Evolutionary conservation across 2,797 vertebrate species (phyloP).

Genomic region (Muraenolepis orangiensis): DNA sequence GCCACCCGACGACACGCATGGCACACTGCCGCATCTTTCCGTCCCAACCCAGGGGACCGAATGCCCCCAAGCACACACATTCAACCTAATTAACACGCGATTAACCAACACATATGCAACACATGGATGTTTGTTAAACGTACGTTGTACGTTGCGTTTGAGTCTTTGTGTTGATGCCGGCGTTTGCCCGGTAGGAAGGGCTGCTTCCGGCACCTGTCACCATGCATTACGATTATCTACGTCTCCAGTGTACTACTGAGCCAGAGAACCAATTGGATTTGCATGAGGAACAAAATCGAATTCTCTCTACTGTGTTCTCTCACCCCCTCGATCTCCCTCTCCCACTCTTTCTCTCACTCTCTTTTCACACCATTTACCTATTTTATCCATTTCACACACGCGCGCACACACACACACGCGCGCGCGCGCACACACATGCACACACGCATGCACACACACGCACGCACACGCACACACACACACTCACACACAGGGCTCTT

Average conservation of each 20-base stretch:
- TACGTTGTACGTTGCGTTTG: background rate
- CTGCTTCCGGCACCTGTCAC: slow-evolving; percentile 40
- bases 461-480: no score
- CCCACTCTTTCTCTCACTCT: background rate
- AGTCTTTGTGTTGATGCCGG: slow-evolving; percentile 4
- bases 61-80: background rate
- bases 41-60: slow-evolving; percentile 15
- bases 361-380: background rate
- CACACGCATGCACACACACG: slow-evolving; percentile 13
- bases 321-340: background rate
- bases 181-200: slow-evolving; percentile 19
- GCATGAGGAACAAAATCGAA: slow-evolving; percentile 44
- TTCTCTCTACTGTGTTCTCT: background rate
- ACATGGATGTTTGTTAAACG: background rate
- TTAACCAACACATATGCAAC: background rate
- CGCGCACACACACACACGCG: background rate
- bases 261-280: slow-evolving; percentile 45
- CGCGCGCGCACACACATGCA: background rate
- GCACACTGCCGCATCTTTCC: slow-evolving; percentile 6
- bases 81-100: background rate
- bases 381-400: background rate
- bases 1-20: slow-evolving; percentile 39
- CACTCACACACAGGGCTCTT: slow-evolving; percentile 16
- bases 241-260: slow-evolving; percentile 44
- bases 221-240: slow-evolving; percentile 54